Percentiles rank a stretch among this genome's conserved stretches.
phyloP scores from a whole-genome alignment of 2,888 invertebrate species.

The Pollenia labialis region DNA sequence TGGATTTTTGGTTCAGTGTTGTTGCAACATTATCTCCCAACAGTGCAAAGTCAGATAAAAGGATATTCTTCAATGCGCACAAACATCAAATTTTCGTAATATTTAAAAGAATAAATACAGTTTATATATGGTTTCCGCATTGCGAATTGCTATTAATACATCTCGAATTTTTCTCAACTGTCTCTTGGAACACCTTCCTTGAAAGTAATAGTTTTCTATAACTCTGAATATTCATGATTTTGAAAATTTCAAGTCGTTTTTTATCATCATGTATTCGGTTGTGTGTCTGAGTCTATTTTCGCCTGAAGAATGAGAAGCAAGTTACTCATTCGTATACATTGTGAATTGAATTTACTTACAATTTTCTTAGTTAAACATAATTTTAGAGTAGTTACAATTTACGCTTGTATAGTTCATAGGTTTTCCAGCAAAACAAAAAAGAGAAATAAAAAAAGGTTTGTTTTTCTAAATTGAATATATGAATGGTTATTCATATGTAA shows the following conservation, averaged over 20 bases:
- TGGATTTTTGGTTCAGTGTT: too few species aligned
- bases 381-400: conserved; percentile 71
- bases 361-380: conserved; percentile 72
- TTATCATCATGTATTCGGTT: background rate
- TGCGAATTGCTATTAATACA: too few species aligned
- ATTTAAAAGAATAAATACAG: too few species aligned
- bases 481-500: conserved; percentile 69
- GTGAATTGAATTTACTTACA: conserved; percentile 68
- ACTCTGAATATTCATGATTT: conserved; percentile 45
- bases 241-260: conserved; percentile 19
- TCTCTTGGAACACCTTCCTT: background rate
- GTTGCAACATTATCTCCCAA: too few species aligned
- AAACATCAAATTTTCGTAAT: too few species aligned
- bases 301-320: conserved; percentile 48
- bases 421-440: conserved; percentile 38
- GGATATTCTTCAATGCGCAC: background rate
- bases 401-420: conserved; percentile 72
- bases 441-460: conserved; percentile 54
- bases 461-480: conserved; percentile 70
- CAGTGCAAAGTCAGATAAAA: background rate
- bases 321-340: conserved; percentile 56
- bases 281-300: conserved; percentile 9
- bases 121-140: too few species aligned
- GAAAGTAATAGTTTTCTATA: conserved; percentile 20
- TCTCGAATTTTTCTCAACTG: background rate